Conservation (phyloP, 92 coral and sea anemone genomes). For the Phenganax subtilis region DNA sequence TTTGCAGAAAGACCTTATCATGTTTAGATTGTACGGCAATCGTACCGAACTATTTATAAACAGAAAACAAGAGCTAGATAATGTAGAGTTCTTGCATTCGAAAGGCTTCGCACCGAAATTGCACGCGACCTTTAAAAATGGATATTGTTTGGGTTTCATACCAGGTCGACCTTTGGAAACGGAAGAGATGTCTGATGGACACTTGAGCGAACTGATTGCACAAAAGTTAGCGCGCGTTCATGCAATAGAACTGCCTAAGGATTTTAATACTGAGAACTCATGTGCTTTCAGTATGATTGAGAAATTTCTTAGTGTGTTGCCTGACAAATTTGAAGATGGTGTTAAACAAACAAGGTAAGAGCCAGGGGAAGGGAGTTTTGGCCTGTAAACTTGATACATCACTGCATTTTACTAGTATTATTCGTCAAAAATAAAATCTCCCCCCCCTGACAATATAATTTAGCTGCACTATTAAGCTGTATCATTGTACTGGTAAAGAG, state of each 20-base stretch:
- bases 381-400: no score
- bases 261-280: slow-evolving; percentile 50
- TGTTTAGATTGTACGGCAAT: slow-evolving; percentile 85
- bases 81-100: slow-evolving; percentile 64
- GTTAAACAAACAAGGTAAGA: slow-evolving; percentile 67
- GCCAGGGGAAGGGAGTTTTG: no score
- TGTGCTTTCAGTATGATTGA: slow-evolving; percentile 54
- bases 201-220: slow-evolving; percentile 67
- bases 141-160: slow-evolving; percentile 72
- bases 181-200: slow-evolving; percentile 60
- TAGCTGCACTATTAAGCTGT: no score
- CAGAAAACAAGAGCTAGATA: slow-evolving; percentile 73
- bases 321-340: slow-evolving; percentile 66
- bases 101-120: slow-evolving; percentile 79
- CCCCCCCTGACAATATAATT: no score
- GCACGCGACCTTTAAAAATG: slow-evolving; percentile 77
- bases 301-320: slow-evolving; percentile 69
- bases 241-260: slow-evolving; percentile 56
- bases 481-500: no score
- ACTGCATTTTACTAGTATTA: no score
- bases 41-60: slow-evolving; percentile 93
- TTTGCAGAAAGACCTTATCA: slow-evolving; percentile 56
- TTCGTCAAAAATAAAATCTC: no score
- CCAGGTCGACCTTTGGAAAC: slow-evolving; percentile 73
- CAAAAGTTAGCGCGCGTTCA: slow-evolving; percentile 81